Conservation (phyloP, 1,140 invertebrate species). For the Papilio xuthus region DNA sequence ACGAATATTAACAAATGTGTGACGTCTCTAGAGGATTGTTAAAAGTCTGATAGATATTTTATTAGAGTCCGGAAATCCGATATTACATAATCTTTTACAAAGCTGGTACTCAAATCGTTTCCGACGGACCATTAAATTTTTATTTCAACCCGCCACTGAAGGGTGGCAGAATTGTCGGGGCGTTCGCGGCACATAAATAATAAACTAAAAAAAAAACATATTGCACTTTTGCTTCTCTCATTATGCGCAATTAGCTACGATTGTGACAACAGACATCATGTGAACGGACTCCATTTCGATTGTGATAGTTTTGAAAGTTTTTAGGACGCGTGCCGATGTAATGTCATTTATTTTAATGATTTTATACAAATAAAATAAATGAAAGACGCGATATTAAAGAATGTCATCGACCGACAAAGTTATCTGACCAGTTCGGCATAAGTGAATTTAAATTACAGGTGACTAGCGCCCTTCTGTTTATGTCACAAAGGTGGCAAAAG, state of each 20-base stretch:
- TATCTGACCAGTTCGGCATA: too few species aligned
- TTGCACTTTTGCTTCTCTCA: constrained; percentile 74
- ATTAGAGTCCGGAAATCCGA: constrained; percentile 72
- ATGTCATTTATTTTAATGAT: constrained; percentile 37
- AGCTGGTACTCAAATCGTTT: constrained; percentile 58
- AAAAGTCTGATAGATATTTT: constrained; percentile 33
- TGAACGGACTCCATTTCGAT: constrained; percentile 70
- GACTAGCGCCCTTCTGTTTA: too few species aligned
- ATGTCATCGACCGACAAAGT: neutral
- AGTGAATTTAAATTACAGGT: too few species aligned
- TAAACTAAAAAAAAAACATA: constrained; percentile 74
- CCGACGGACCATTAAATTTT: constrained; percentile 77
- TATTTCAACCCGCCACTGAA: constrained; percentile 70
- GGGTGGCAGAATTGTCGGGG: constrained; percentile 69
- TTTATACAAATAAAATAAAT: constrained; percentile 16
- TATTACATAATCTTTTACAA: constrained; percentile 63
- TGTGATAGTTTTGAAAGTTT: constrained; percentile 43
- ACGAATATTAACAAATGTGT: constrained; percentile 31
- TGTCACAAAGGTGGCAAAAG: too few species aligned
- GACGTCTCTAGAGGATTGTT: neutral
- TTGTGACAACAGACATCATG: constrained; percentile 74
- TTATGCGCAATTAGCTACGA: constrained; percentile 81
- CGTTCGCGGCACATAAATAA: constrained; percentile 74
- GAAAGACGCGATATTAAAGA: neutral
- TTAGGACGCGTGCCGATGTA: constrained; percentile 51